Conservation (phyloP, 2,888 invertebrate species). For the Scaptomyza tumidula region DNA sequence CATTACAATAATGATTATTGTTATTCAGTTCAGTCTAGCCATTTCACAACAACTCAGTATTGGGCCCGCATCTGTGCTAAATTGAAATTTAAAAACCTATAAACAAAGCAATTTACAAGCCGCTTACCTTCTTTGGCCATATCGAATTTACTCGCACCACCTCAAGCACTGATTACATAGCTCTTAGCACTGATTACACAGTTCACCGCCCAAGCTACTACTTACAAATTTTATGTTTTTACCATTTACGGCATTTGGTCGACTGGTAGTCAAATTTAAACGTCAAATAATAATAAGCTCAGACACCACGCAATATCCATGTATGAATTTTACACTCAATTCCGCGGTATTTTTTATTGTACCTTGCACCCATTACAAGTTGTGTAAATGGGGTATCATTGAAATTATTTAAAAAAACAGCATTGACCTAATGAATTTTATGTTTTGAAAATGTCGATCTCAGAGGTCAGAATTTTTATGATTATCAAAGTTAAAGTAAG, state of each 20-base stretch:
- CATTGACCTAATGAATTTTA: too few species aligned
- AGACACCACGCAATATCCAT: slow-evolving; percentile 55
- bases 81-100: slow-evolving; percentile 62
- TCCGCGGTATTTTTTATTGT: slow-evolving; percentile 11
- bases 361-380: background rate
- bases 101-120: slow-evolving; percentile 50
- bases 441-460: background rate
- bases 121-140: slow-evolving; percentile 52
- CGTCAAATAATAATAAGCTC: slow-evolving; percentile 17
- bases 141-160: slow-evolving; percentile 28
- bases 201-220: slow-evolving; percentile 9
- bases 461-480: background rate
- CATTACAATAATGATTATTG: slow-evolving; percentile 49
- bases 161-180: slow-evolving; percentile 29
- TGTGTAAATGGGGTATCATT: background rate
- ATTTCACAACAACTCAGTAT: slow-evolving; percentile 9
- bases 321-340: slow-evolving; percentile 36
- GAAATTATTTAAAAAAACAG: too few species aligned
- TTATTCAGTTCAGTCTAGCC: slow-evolving; percentile 14
- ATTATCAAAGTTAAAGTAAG: too few species aligned
- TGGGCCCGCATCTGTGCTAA: slow-evolving; percentile 50
- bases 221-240: slow-evolving; percentile 19
- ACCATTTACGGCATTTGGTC: slow-evolving; percentile 40
- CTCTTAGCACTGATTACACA: slow-evolving; percentile 38
- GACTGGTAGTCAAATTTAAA: slow-evolving; percentile 27